Evolutionary conservation across 2,888 invertebrate genomes (phyloP).

Genomic region (Zygogramma bicolorata): DNA sequence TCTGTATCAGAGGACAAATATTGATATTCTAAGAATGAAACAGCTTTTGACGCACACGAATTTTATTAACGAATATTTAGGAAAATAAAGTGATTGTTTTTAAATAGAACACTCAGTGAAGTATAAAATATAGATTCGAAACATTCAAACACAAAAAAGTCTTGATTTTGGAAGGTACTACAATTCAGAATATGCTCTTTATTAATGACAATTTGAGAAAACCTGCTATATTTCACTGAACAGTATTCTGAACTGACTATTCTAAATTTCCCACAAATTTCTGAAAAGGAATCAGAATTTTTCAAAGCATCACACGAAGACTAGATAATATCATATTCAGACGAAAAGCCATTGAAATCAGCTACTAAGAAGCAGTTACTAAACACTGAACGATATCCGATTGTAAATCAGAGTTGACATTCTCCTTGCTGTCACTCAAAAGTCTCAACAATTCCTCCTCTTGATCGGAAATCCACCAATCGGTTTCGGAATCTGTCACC

Average conservation of each 20-base stretch:
- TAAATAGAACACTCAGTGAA: background rate
- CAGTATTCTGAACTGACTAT: too few species aligned
- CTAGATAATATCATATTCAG: constrained; percentile 26
- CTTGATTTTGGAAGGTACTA: background rate
- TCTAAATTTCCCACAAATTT: background rate
- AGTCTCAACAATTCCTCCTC: constrained; percentile 83
- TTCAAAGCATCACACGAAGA: constrained; percentile 34
- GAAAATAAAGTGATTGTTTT: constrained; percentile 39
- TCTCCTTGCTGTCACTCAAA: constrained; percentile 77
- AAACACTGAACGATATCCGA: constrained; percentile 65
- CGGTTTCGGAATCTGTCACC: constrained; percentile 76
- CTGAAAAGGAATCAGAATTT: background rate
- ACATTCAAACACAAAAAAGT: background rate
- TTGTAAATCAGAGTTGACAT: constrained; percentile 68
- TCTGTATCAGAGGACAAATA: constrained; percentile 11
- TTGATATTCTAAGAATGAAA: constrained; percentile 23
- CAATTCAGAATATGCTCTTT: too few species aligned
- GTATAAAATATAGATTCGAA: constrained; percentile 3
- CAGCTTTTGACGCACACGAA: constrained; percentile 40
- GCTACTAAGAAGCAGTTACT: constrained; percentile 52
- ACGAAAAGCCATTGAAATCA: constrained; percentile 37
- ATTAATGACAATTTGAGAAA: too few species aligned
- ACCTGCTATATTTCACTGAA: too few species aligned
- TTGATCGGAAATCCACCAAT: constrained; percentile 83
- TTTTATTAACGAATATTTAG: constrained; percentile 47